Base-by-base conservation (phyloP, 2,888 invertebrate species). In the Pandemis heparana region DNA sequence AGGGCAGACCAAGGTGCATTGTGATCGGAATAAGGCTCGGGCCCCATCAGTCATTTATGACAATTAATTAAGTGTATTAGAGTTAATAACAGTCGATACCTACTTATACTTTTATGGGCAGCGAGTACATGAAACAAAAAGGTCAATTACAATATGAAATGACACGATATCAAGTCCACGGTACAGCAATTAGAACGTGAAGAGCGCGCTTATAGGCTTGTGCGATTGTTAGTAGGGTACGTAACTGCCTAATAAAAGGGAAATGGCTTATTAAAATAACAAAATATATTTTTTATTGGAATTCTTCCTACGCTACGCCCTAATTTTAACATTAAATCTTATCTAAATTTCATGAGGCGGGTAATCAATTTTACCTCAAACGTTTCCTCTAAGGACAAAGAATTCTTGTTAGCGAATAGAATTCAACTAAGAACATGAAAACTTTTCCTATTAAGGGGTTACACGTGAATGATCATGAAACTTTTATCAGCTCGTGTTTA, bases 61-160 rank as follows among this genome's bases (percentile, higher is more conserved):
- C 74, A 79, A 79, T 79, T 78, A 48, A 78, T 66, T 75, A 70
- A 74, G 73, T 62, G 71, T 77, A 65, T 64, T 74, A 64, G 60
- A 74, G 48, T 56, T 73, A 79, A 79, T 79, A 79, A 82, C 80
- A 80, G 71, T 80, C 79, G 77, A 89, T 92, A 92, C 91, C 86
- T 92, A 92, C 92, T 92, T 87, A 92, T 89, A 91, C 92, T 92
- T 91, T 87, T 82, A 82, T 85, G 89, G 80, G 67, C 79, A 80
- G 80, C 85, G 84, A 85, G 91, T 93, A 93, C 92, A 93, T 93
- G 93, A 91, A 93, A 93, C 93, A 93, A 92, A 92, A 85, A 89
- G 83, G 74, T 70, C 43, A 74, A 61, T 74, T 74, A 74, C 65
- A 74, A 70, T 74, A 53, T 73, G 68, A 46, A 73, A 67, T 56